Evolutionary conservation across 1,140 invertebrate species (phyloP), one percentile per base, ranked within the genome.

Genomic region (Nymphalis io): DNA sequence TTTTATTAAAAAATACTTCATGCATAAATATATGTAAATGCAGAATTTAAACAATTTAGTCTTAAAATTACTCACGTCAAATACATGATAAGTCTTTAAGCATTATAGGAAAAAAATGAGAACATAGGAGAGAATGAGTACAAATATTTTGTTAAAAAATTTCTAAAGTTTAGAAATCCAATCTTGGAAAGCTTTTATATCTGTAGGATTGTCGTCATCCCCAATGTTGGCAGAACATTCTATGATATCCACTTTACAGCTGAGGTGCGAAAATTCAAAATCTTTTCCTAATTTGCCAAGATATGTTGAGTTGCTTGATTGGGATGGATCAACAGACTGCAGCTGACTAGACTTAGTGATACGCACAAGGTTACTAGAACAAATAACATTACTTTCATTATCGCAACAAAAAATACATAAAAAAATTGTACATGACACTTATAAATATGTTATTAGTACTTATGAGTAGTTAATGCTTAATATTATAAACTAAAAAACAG

Each of bases 241-340:
- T 6, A 93, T 94, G 88, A 98, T 95, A 21, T 97, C 94, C 6
- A 98, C 93, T 72, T 94, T 93, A 39, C 93, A 93, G 60, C 92
- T 89, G 1, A 97, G 82, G 78, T 96, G 95, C 11, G 93, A 92
- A 85, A 98, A 98, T 78, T 95, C 94, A 91, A 98, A 98, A 77
- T 97, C 95, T 81, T 95, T 96, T 63, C 95, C 95, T 13, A 90
- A 80, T 83, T 95, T 95, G 39, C 96, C 97, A 13, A 98, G 88
- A 48, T 92, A 94, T 1, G 93, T 80, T 53, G 88, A 84, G 70
- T 93, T 94, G 74, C 93, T 94, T 5, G 91, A 89, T 40, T 94
- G 94, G 18, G 93, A 92, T 6, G 94, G 92, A 78, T 95, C 95
- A 2, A 95, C 95, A 2, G 95, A 94, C 78, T 96, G 93, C 23